Evolutionary conservation across 2,888 invertebrate species (phyloP), one percentile per base, ranked within the genome.

Genomic region (Polietes domitor): DNA sequence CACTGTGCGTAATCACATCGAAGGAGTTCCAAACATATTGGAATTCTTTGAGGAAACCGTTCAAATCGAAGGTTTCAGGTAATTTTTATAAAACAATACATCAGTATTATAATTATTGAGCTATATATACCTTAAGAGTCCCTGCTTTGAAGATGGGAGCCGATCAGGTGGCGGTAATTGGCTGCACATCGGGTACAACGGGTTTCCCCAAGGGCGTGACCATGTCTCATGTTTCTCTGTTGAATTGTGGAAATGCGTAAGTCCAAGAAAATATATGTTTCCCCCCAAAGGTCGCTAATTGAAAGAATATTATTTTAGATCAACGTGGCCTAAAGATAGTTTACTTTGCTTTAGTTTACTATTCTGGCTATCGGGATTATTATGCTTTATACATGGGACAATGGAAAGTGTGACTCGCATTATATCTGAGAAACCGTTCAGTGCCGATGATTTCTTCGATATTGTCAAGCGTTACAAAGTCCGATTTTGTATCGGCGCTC

Each of bases 361-460:
- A 0, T 88, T 88, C 53, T 88, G 89, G 89, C 12, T 83, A 2
- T 85, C 88, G 0, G 89, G 88, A 2, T 17, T 88, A 0, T 0
- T 74, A 3, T 58, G 41, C 3, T 63, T 88, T 1, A 7, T 87
- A 1, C 74, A 63, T 9, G 87, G 86, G 19, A 86, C 86, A 3
- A 24, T 87, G 2, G 9, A 7, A 15, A 80, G 83, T 6, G 68
- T 63, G 9, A 87, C 86, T 0, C 82, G 87, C 41, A 71, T 89
- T 1, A 88, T 88, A n/a, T 88, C 87, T 0, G 84, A 86, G 17
- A 68, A 86, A 6, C 47, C 76, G 9, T 87, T 82, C 55, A 55
- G 72, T 6, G 80, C 86, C 1, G 85, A 87, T 63, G 70, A 86
- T 6, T 85, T 87, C 9, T 65, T 88, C 4, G 58, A 72, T 24